These are phyloP conservation scores for Protobothrops mucrosquamatus DNA, from an alignment of 2,113 vertebrate genomes.

Conservation along the genomic window DNA sequence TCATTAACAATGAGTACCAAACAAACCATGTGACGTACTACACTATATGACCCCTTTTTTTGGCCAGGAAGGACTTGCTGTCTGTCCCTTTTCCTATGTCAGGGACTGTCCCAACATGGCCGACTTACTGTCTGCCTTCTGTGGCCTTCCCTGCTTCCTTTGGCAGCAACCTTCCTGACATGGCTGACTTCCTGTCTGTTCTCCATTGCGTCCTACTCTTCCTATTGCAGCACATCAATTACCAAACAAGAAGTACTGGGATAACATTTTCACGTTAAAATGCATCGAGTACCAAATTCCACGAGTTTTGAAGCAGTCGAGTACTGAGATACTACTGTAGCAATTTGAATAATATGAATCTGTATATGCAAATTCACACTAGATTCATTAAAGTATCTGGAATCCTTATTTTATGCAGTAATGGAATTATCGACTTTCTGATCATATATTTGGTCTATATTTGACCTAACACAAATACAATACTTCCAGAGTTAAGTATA, in stretches of 20 bases:
- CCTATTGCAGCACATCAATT: background rate
- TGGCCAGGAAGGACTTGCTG: background rate
- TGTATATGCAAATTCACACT: background rate
- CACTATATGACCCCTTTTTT: background rate
- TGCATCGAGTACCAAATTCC: background rate
- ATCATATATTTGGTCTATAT: background rate
- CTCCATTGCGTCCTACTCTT: background rate
- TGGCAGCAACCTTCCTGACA: background rate
- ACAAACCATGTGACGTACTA: background rate
- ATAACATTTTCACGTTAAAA: background rate
- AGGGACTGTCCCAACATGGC: background rate
- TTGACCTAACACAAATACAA: background rate
- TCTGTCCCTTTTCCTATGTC: background rate
- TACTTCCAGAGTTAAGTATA: background rate
- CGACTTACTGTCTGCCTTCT: background rate
- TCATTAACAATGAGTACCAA: background rate
- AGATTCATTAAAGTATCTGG: background rate
- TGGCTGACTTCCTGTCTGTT: background rate
- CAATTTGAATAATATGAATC: background rate
- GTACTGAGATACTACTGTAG: background rate
- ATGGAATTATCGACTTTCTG: background rate
- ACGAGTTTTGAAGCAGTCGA: background rate
- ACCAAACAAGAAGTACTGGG: background rate
- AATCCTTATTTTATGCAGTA: background rate
- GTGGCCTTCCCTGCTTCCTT: background rate